phyloP scores from a whole-genome alignment of 2,888 invertebrate genomes.

The Tetrapedia diversipes region DNA sequence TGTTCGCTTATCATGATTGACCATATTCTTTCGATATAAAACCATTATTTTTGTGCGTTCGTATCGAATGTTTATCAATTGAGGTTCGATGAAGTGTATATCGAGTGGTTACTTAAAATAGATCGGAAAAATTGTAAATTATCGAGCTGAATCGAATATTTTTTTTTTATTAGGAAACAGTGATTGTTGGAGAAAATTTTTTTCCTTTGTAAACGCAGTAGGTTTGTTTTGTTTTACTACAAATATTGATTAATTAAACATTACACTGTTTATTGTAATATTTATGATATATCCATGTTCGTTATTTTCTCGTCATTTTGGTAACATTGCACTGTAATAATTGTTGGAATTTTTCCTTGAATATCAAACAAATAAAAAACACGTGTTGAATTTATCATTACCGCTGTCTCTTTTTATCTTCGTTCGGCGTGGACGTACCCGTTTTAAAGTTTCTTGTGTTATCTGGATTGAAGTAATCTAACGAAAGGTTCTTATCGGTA shows the following conservation, averaged over 20 bases:
- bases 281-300: background rate
- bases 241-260: constrained; percentile 22
- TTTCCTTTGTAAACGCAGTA: background rate
- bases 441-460: background rate
- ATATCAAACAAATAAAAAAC: background rate
- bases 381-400: background rate
- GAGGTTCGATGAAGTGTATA: constrained; percentile 3
- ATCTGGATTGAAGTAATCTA: constrained; percentile 9
- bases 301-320: background rate
- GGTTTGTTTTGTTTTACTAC: background rate
- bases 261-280: background rate
- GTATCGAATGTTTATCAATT: constrained; percentile 18
- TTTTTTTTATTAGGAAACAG: background rate
- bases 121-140: constrained; percentile 6
- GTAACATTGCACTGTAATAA: background rate
- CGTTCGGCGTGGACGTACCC: background rate
- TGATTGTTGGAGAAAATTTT: background rate
- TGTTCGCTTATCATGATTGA: constrained; percentile 21
- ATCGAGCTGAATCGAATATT: background rate
- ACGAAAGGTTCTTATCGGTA: background rate
- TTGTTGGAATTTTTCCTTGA: background rate
- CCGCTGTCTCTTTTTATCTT: background rate
- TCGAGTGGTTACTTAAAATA: constrained; percentile 15
- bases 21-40: constrained; percentile 4
- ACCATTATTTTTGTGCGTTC: constrained; percentile 8